Evolutionary conservation across 2,888 invertebrate species (phyloP).

Genomic region (Troides aeacus): DNA sequence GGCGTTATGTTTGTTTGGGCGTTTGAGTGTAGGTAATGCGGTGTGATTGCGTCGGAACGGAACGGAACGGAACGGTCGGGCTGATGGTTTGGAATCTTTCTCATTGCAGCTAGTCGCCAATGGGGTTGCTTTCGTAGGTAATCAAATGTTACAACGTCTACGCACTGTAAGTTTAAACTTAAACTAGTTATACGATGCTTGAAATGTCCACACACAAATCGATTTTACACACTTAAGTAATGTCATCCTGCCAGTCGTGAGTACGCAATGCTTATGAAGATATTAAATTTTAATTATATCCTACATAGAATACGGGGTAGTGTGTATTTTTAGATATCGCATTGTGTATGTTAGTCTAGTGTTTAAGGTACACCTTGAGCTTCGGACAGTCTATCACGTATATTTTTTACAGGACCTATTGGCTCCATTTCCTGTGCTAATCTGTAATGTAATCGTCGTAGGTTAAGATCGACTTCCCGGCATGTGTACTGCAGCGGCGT

Average conservation of each 20-base stretch:
- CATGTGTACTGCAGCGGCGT: conserved; percentile 36
- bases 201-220: conserved; percentile 76
- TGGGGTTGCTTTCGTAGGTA: conserved; percentile 69
- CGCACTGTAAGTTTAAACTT: conserved; percentile 68
- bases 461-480: conserved; percentile 47
- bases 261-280: conserved; percentile 78
- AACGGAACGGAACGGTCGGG: conserved; percentile 33
- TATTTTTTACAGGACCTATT: conserved; percentile 64
- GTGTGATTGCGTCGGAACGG: conserved; percentile 21
- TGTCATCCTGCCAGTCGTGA: conserved; percentile 77
- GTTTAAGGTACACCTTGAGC: conserved; percentile 75
- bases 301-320: conserved; percentile 74
- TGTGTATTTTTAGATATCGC: conserved; percentile 79
- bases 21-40: conserved; percentile 30
- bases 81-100: conserved; percentile 76
- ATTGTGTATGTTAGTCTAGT: conserved; percentile 78
- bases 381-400: conserved; percentile 73
- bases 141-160: conserved; percentile 64
- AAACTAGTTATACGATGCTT: conserved; percentile 75
- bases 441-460: conserved; percentile 52
- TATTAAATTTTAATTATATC: conserved; percentile 68
- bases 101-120: conserved; percentile 75
- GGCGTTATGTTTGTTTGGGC: conserved; percentile 41
- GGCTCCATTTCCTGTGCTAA: conserved; percentile 59
- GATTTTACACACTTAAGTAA: conserved; percentile 71